Base-by-base conservation (phyloP, 2,888 invertebrate species). In the Campoletis raptor region DNA sequence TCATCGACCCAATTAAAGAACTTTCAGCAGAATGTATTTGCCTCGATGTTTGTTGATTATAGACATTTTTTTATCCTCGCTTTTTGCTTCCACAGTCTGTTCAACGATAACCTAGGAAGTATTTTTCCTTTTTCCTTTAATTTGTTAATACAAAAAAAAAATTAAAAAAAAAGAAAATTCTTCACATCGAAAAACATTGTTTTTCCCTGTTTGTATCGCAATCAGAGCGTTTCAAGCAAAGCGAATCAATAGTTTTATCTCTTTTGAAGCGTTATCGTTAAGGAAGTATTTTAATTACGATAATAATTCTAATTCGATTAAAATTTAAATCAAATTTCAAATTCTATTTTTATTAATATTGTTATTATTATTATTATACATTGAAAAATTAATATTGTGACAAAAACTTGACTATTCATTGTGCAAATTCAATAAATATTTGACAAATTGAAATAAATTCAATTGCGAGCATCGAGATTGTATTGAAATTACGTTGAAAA, bases 1-100 rank as follows among this genome's bases (percentile, higher is more conserved):
- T 82, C 73, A 79, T 79, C 86, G 86, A 86, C 86, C 86, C 66
- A 84, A 87, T 87, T 87, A 85, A 79, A 87, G 45, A 72, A 78
- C 77, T 30, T 81, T 78, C 76, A 74, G 80, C 18, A 57, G 45
- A 64, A 40, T 52, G 30, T 67, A 69, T 69, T 69, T 67, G 81
- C 83, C 61, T 70, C 57, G 54, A 45, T 64, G 37, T 69, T 74
- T 69, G 67, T 57, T 61, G 57, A 45, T 80, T 69, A 79, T 12
- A 12, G 36, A 67, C 2, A 64, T 77, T 78, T 67, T 40, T 70
- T 70, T 70, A 12, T 24, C 24, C 4, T 30, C 15, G 24, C 15
- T 36, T 69, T 81, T 79, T 67, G n/a, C 37, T 36, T 52, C 37
- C 70, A 7, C 42, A 72, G 24, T n/a, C 24, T n/a, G 66, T 54